Conservation (phyloP, 2,797 vertebrate genomes). For the Moxostoma hubbsi region DNA sequence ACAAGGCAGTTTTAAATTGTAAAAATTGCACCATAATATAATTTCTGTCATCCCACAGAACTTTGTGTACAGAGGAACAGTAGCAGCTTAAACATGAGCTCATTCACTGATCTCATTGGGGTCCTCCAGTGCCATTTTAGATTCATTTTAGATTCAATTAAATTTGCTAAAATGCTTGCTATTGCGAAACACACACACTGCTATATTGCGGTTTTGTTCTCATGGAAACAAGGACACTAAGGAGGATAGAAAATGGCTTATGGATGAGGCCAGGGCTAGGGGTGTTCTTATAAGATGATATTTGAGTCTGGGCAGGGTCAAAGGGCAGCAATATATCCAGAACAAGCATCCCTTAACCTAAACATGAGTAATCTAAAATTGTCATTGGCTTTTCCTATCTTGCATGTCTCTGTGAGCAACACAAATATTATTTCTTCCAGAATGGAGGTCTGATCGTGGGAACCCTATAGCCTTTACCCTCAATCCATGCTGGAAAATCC, state of each 20-base stretch:
- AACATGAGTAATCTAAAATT: conserved; percentile 60
- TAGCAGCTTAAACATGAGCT: conserved; percentile 39
- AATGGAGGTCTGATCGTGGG: conserved; percentile 64
- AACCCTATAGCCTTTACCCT: conserved; percentile 60
- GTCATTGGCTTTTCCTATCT: conserved; percentile 58
- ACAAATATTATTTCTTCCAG: conserved; percentile 70
- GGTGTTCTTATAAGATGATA: conserved; percentile 44
- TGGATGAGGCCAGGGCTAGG: conserved; percentile 15
- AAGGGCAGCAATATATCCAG: conserved; percentile 37
- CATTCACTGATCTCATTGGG: conserved; percentile 42
- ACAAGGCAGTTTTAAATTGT: conserved; percentile 12
- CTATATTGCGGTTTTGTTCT: conserved; percentile 34
- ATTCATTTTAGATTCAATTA: conserved; percentile 42
- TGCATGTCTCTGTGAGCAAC: conserved; percentile 61
- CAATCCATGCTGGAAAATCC: conserved; percentile 32
- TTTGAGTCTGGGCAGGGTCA: conserved; percentile 7
- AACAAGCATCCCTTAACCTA: conserved; percentile 42
- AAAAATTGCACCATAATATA: conserved; percentile 37
- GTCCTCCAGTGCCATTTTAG: conserved; percentile 38
- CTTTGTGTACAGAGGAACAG: conserved; percentile 30
- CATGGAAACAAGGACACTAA: conserved; percentile 39
- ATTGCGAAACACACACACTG: conserved; percentile 18
- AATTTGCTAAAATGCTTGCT: conserved; percentile 36
- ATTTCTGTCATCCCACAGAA: conserved; percentile 20
- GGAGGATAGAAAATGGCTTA: conserved; percentile 12